phyloP scores from a whole-genome alignment of 2,888 invertebrate species.

The Rotaria socialis region DNA sequence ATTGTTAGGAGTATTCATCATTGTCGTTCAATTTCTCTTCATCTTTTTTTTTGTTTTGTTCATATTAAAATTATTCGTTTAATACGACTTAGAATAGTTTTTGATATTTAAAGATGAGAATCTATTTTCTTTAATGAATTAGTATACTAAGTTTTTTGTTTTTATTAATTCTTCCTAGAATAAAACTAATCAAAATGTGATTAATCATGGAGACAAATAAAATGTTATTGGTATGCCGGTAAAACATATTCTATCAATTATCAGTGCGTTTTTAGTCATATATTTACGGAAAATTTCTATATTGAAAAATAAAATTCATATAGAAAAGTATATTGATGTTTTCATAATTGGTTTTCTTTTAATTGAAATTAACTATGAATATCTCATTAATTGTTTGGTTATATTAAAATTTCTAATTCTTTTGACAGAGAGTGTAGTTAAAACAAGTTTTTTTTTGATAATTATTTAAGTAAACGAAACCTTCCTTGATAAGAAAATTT shows the following conservation, averaged over 20 bases:
- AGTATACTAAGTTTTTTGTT: no score
- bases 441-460: no score
- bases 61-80: no score
- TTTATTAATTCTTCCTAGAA: neutral
- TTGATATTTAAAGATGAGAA: neutral
- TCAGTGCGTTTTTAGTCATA: neutral
- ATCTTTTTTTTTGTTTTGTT: neutral
- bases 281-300: neutral
- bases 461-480: no score
- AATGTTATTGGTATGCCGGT: neutral
- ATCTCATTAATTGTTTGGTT: neutral
- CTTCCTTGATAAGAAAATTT: no score
- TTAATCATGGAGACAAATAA: no score
- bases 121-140: neutral
- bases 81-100: neutral
- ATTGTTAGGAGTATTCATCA: neutral
- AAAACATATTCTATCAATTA: neutral
- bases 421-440: neutral
- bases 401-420: neutral
- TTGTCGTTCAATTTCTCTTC: neutral
- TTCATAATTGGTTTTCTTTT: neutral
- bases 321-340: no score
- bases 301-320: no score
- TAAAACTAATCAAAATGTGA: neutral
- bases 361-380: neutral